Evolutionary conservation across 2,113 vertebrate species (phyloP), one percentile per base, ranked within the genome.

Genomic region (Mirza zaza): DNA sequence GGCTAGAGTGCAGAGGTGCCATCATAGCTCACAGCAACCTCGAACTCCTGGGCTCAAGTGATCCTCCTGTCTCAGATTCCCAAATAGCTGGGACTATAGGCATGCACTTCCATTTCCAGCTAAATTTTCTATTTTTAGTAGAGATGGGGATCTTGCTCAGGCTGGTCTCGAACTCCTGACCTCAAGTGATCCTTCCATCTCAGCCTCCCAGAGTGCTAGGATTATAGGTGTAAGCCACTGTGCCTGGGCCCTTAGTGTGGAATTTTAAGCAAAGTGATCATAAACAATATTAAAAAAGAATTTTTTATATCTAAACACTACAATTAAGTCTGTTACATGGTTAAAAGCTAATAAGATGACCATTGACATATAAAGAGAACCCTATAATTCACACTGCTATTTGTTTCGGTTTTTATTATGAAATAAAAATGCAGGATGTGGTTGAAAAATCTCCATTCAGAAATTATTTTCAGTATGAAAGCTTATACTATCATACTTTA

Each of bases 331-430:
- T 90, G 68, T 42, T 42, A 63, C 1, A 36, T 85, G 12, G 77
- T 61, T 97, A 52, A 87, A 88, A 85, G 39, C 57, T 88, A 73
- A 18, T 68, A 82, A 97, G 36, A 55, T 48, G 65, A 42, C 45
- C 71, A 95, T 10, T 88, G 39, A 82, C n/a, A 93, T 88, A 48
- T 71, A 77, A 90, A 85, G 8, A 59, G n/a, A 83, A 29, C 15
- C 10, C 55, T 83, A 17, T 36, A 76, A 90, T 81, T 67, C 10
- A 73, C 15, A 61, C 11, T 25, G 71, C 25, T 70, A 76, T 73
- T 50, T 95, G 6, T 77, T 91, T 61, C 84, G 8, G 5, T 68
- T 87, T 79, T 81, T 59, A 57, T 92, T 48, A 88, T 61, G 79
- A 84, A 25, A 48, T 39, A 70, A 55, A 87, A 88, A 48, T 88